A percentile compares a stretch with the other conserved stretches of the same genome.
These are phyloP conservation scores for Neoseiulus cucumeris DNA, from an alignment of 1,140 invertebrate genomes.

Conservation along the genomic window DNA sequence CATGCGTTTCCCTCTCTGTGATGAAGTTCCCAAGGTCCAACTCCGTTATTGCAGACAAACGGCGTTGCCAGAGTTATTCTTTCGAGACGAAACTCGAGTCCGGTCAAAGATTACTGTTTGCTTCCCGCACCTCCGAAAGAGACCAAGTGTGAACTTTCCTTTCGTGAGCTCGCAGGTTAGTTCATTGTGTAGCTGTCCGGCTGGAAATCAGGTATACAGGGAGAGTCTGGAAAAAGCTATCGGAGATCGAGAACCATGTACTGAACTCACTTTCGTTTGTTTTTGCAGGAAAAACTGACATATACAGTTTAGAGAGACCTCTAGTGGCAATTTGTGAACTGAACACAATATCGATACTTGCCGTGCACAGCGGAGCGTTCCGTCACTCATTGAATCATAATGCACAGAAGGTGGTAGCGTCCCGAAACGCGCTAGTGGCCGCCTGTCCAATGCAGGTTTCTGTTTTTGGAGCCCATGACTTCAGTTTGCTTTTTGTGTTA, in stretches of 20 bases:
- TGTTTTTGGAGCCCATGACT: not conserved
- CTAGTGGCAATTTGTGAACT: conserved; percentile 64
- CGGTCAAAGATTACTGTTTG: conserved; percentile 55
- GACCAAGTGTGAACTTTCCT: too few relatives aligned
- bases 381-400: not conserved
- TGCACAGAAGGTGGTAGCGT: not conserved
- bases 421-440: not conserved
- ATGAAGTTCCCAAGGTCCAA: too few relatives aligned
- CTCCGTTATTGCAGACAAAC: conserved; percentile 33
- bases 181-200: too few relatives aligned
- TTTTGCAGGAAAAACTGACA: conserved; percentile 25
- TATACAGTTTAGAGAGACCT: conserved; percentile 51
- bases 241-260: not conserved
- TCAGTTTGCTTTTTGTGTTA: conserved; percentile 16
- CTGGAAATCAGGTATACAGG: too few relatives aligned
- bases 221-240: too few relatives aligned
- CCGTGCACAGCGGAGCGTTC: conserved; percentile 1
- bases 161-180: too few relatives aligned
- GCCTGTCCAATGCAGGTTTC: not conserved
- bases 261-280: conserved; percentile 19
- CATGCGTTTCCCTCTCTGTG: too few relatives aligned
- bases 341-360: not conserved
- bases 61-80: conserved; percentile 78
- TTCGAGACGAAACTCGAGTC: conserved; percentile 59
- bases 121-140: conserved; percentile 47